Base-by-base conservation (phyloP, 2,888 invertebrate genomes). In the Trichogramma dendrolimi region DNA sequence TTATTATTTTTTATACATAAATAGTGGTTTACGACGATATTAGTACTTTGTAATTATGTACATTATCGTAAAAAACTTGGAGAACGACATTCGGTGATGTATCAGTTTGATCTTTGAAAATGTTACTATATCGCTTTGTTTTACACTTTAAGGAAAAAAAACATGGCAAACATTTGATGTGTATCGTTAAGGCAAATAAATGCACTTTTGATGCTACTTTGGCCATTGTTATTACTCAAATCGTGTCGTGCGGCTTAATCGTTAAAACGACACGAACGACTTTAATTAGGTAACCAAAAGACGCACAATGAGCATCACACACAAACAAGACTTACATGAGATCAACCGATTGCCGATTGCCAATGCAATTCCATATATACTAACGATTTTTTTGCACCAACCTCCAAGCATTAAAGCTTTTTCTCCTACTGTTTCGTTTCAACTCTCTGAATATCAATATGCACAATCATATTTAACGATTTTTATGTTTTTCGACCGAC, bases 331-430 rank as follows among this genome's bases (percentile, higher is more conserved):
- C 65, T 61, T 63, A 65, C 55, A 63, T 69, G 70, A 70, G 70
- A 70, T 70, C 70, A 65, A 67, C 65, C 64, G 66, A 66, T 66
- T 66, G 66, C 66, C 66, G 64, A 70, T 69, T 68, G 68, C 67
- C 62, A 69, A 68, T 68, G 66, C 67, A 68, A 69, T 67, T 67
- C 65, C 27, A 27, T 27, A 27, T 27, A 27, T 27, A 27, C 27
- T 27, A 27, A 27, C 27, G 27, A 27, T 27, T 27, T 27, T 61
- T 62, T 60, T 68, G 66, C 64, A 64, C 66, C 60, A 66, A 63
- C 63, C 56, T 59, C 11, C 59, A 58, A 61, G 61, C 55, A 54
- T 55, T 50, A 50, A 50, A 47, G 41, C 48, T 4, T 47, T 14
- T 39, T 56, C 42, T 55, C 57, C 6, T 11, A 48, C 48, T 48